phyloP scores from a whole-genome alignment of 2,797 vertebrate genomes.

The Lagorchestes hirsutus region DNA sequence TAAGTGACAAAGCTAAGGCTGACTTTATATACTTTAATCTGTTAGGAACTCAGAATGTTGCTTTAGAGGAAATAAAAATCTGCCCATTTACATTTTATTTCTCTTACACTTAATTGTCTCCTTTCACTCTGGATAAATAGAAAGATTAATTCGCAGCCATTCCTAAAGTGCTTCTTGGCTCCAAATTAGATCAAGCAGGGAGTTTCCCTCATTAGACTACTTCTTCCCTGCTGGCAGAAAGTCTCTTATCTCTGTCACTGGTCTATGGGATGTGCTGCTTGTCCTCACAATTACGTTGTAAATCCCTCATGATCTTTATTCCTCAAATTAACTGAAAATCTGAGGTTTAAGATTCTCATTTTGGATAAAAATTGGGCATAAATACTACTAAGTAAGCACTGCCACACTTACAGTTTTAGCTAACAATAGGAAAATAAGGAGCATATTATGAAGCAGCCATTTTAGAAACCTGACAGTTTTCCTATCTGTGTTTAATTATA shows the following conservation, averaged over 20 bases:
- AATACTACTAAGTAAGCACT: constrained; percentile 69
- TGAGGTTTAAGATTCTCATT: constrained; percentile 61
- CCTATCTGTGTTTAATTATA: background rate
- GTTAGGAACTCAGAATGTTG: constrained; percentile 77
- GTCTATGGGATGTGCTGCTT: constrained; percentile 69
- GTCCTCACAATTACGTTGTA: constrained; percentile 81
- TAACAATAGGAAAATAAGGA: constrained; percentile 42
- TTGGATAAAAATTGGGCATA: constrained; percentile 62
- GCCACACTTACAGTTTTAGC: constrained; percentile 57
- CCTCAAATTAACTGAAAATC: constrained; percentile 62
- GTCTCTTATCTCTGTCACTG: constrained; percentile 78
- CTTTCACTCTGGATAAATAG: constrained; percentile 82
- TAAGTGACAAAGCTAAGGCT: constrained; percentile 64
- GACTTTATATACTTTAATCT: constrained; percentile 77
- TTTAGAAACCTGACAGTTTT: constrained; percentile 19
- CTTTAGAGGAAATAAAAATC: constrained; percentile 76
- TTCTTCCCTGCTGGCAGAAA: constrained; percentile 76
- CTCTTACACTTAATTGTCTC: constrained; percentile 78
- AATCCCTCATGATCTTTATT: constrained; percentile 71
- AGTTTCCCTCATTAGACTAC: constrained; percentile 77
- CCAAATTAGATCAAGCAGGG: constrained; percentile 79
- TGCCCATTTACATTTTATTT: constrained; percentile 80
- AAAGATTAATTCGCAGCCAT: constrained; percentile 82
- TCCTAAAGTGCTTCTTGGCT: constrained; percentile 76
- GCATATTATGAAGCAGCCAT: constrained; percentile 34